Evolutionary conservation across 2,797 vertebrate genomes (phyloP).

Genomic region (Labroides dimidiatus): DNA sequence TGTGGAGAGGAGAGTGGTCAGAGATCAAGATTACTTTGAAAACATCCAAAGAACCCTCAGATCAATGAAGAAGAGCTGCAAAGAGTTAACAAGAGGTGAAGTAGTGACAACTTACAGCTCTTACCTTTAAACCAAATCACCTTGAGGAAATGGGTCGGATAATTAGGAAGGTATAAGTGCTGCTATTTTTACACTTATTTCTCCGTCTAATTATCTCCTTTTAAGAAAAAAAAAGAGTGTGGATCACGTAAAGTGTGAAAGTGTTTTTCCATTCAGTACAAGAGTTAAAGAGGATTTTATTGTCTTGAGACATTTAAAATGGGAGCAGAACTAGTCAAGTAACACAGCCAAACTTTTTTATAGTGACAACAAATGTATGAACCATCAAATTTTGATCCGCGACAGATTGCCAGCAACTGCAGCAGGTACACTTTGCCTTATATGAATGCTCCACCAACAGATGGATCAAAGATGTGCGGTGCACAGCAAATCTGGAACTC

Average conservation of each 20-base stretch:
- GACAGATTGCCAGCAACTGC: slow-evolving; percentile 83
- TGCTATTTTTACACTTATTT: slow-evolving; percentile 73
- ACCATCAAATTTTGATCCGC: slow-evolving; percentile 79
- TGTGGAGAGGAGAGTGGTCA: not conserved
- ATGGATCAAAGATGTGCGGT: slow-evolving; percentile 97
- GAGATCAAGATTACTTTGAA: not conserved
- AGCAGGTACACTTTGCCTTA: slow-evolving; percentile 82
- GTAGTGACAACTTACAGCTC: slow-evolving; percentile 29
- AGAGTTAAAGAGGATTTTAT: slow-evolving; percentile 32
- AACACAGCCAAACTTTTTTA: slow-evolving; percentile 67
- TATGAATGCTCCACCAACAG: slow-evolving; percentile 86
- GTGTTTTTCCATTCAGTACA: slow-evolving; percentile 5
- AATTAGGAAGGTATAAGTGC: slow-evolving; percentile 67
- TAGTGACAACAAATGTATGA: slow-evolving; percentile 75
- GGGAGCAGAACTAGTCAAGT: slow-evolving; percentile 1
- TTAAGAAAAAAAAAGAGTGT: slow-evolving; percentile 29
- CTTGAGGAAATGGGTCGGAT: slow-evolving; percentile 67
- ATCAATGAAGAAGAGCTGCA: slow-evolving; percentile 48
- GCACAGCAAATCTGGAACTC: slow-evolving; percentile 96
- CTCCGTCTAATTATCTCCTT: slow-evolving; percentile 39
- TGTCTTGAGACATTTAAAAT: not conserved
- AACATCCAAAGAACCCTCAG: not conserved
- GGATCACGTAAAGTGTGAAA: slow-evolving; percentile 28
- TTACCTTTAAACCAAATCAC: slow-evolving; percentile 58
- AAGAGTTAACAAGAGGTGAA: slow-evolving; percentile 40